Percentiles rank a stretch among this genome's conserved stretches.
phyloP scores from a whole-genome alignment of 1,140 invertebrate species.

The Drosophila paulistorum region DNA sequence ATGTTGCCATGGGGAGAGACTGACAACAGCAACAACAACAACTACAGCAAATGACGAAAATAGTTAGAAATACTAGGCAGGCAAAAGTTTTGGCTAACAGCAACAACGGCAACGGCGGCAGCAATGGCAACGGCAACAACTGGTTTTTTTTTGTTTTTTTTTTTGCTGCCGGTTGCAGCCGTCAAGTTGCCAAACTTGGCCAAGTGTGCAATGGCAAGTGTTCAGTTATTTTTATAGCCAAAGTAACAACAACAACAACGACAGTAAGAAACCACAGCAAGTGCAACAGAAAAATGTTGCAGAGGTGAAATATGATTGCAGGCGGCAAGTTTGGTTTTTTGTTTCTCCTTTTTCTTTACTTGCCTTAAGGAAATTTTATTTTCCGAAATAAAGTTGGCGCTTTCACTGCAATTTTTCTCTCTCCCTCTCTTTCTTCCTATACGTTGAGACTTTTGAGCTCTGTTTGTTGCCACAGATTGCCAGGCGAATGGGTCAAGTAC shows the following conservation, averaged over 20 bases:
- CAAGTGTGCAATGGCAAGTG: constrained; percentile 78
- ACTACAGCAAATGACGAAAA: constrained; percentile 16
- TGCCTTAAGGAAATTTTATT: constrained; percentile 14
- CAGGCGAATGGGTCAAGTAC: constrained; percentile 7
- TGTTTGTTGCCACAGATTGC: neutral
- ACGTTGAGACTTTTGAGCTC: neutral
- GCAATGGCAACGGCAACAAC: constrained; percentile 49
- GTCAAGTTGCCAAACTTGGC: constrained; percentile 79
- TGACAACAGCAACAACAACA: constrained; percentile 1
- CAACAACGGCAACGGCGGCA: constrained; percentile 43
- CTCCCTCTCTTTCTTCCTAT: neutral
- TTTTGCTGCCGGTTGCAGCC: constrained; percentile 42
- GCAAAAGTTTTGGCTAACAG: constrained; percentile 41
- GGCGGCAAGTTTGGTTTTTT: constrained; percentile 28
- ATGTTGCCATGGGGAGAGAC: constrained; percentile 60
- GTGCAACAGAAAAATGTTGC: constrained; percentile 55
- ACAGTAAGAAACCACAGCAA: constrained; percentile 52
- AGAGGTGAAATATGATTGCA: constrained; percentile 76
- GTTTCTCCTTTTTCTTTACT: neutral
- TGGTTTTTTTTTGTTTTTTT: constrained; percentile 58
- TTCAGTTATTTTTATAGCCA: constrained; percentile 73
- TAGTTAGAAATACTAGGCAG: constrained; percentile 53
- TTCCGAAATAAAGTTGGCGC: constrained; percentile 11
- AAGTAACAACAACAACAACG: constrained; percentile 32
- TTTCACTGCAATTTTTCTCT: neutral